Percentiles rank a stretch among this genome's conserved stretches.
Evolutionary conservation across 2,797 vertebrate species (phyloP).

Genomic region (Gallinago nigripennis): DNA sequence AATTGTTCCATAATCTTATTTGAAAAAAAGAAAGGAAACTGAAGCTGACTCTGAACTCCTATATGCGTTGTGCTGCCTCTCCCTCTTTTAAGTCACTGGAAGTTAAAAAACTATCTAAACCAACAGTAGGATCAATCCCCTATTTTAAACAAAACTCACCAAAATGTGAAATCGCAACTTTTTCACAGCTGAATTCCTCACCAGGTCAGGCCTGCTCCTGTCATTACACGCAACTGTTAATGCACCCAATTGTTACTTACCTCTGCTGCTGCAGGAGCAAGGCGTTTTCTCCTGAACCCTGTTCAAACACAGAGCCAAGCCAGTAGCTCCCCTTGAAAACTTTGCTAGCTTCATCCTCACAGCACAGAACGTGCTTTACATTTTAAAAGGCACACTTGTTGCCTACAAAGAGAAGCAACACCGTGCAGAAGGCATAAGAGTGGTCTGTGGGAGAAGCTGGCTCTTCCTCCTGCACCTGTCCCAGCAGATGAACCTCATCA

Average conservation of each 20-base stretch:
- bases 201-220: background rate
- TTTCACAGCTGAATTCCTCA: background rate
- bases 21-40: background rate
- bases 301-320: background rate
- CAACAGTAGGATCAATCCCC: background rate
- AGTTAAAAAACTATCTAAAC: background rate
- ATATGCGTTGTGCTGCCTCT: background rate
- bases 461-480: background rate
- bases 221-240: background rate
- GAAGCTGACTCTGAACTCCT: background rate
- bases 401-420: background rate
- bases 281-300: background rate
- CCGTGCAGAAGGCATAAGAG: background rate
- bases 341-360: background rate
- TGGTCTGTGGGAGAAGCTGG: accelerated
- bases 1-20: background rate
- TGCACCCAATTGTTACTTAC: background rate
- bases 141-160: background rate
- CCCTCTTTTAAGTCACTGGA: background rate
- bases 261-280: background rate
- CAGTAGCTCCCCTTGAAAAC: background rate
- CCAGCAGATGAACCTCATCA: background rate
- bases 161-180: background rate
- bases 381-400: background rate
- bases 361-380: accelerated